Conservation (phyloP, 2,888 invertebrate species). For the Stenchaetothrips biformis region DNA sequence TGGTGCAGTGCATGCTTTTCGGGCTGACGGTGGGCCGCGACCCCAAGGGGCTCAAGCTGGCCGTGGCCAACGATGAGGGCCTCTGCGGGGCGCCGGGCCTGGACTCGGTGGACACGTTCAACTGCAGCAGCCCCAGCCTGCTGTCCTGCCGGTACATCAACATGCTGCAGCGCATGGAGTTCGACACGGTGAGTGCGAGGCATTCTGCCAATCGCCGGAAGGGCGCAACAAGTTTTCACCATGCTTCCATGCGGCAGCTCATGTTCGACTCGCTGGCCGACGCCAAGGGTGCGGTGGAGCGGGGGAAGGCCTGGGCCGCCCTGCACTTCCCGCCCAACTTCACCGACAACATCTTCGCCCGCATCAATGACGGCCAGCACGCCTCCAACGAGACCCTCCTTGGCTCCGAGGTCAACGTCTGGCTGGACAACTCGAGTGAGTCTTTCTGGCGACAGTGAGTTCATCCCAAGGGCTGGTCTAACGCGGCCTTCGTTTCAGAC, state of each 20-base stretch:
- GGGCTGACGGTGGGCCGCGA: slow-evolving; percentile 85
- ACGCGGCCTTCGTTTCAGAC: slow-evolving; percentile 40
- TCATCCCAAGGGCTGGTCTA: too few species aligned
- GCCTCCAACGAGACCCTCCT: slow-evolving; percentile 56
- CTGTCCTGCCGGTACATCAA: slow-evolving; percentile 54
- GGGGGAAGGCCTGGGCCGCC: slow-evolving; percentile 71
- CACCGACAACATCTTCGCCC: slow-evolving; percentile 60
- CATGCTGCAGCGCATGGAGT: slow-evolving; percentile 60
- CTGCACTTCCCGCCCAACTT: slow-evolving; percentile 72
- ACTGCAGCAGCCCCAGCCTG: slow-evolving; percentile 40
- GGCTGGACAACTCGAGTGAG: slow-evolving; percentile 82
- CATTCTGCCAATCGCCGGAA: too few species aligned
- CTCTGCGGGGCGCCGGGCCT: slow-evolving; percentile 42
- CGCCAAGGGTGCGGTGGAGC: slow-evolving; percentile 61
- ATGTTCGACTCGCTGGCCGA: slow-evolving; percentile 54
- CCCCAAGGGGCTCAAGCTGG: slow-evolving; percentile 68
- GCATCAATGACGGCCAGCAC: slow-evolving; percentile 57
- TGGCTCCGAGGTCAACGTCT: slow-evolving; percentile 63
- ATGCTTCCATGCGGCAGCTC: slow-evolving; percentile 45
- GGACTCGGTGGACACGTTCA: slow-evolving; percentile 41
- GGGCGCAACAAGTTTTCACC: too few species aligned
- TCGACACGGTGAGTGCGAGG: slow-evolving; percentile 61
- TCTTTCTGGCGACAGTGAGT: slow-evolving; percentile 33
- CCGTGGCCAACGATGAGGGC: slow-evolving; percentile 76
- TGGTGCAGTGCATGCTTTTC: slow-evolving; percentile 80